phyloP scores from a whole-genome alignment of 1,140 invertebrate species.

The Ceratitis capitata region DNA sequence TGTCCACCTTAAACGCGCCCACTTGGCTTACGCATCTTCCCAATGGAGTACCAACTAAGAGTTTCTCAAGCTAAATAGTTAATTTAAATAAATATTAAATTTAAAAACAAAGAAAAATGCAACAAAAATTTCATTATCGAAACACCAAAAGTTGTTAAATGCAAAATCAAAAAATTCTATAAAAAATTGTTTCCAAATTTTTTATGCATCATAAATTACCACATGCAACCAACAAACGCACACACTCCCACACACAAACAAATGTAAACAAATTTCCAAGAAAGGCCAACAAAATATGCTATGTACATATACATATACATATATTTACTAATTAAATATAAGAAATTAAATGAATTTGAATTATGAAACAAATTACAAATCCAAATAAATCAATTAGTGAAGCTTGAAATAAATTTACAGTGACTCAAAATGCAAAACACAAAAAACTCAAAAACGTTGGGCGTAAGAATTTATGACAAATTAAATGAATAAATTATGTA shows the following conservation, averaged over 20 bases:
- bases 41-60: too few species aligned
- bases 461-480: neutral
- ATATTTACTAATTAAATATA: neutral
- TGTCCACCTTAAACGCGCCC: too few species aligned
- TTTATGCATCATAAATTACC: neutral
- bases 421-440: too few species aligned
- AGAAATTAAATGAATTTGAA: neutral
- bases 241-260: neutral
- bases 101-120: neutral
- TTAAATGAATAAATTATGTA: neutral
- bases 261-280: neutral
- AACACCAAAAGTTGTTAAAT: neutral
- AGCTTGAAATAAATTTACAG: neutral
- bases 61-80: too few species aligned
- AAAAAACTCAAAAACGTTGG: neutral
- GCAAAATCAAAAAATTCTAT: neutral
- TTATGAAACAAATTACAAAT: neutral
- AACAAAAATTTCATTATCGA: neutral
- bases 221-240: neutral
- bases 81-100: neutral
- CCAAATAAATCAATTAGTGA: neutral
- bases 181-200: neutral
- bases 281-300: neutral
- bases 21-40: too few species aligned
- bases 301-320: neutral